A percentile compares a stretch with the other conserved stretches of the same genome.
phyloP scores from a whole-genome alignment of 2,888 invertebrate species.

The Drosophila neonasuta region DNA sequence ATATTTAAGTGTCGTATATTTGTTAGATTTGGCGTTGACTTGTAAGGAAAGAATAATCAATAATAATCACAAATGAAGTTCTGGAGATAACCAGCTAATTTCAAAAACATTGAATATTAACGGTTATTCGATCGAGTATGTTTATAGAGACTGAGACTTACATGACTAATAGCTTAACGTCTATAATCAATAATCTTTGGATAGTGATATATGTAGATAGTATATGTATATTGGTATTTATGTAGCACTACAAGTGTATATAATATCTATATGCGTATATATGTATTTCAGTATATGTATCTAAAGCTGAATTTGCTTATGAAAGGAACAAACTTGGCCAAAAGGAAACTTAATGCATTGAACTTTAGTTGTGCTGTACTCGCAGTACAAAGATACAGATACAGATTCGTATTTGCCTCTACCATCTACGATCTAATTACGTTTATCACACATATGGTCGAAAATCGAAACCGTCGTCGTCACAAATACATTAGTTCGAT shows the following conservation, averaged over 20 bases:
- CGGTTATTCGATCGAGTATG: slow-evolving; percentile 20
- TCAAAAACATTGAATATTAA: slow-evolving; percentile 17
- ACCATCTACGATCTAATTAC: slow-evolving; percentile 55
- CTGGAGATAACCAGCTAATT: slow-evolving; percentile 6
- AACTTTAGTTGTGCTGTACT: slow-evolving; percentile 53
- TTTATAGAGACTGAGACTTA: slow-evolving; percentile 22
- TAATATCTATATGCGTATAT: slow-evolving; percentile 8
- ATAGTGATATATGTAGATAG: slow-evolving; percentile 41
- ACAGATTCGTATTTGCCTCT: slow-evolving; percentile 32
- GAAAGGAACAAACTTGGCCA: slow-evolving; percentile 72
- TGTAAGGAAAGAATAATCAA: slow-evolving; percentile 13
- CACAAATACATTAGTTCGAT: slow-evolving; percentile 34
- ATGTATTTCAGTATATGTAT: slow-evolving; percentile 37
- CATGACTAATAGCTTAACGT: slow-evolving; percentile 43
- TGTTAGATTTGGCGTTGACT: slow-evolving; percentile 53
- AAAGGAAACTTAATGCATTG: slow-evolving; percentile 69
- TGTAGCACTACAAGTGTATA: slow-evolving; percentile 20
- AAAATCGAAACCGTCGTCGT: slow-evolving; percentile 63
- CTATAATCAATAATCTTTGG: slow-evolving; percentile 45
- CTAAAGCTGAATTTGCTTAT: slow-evolving; percentile 59
- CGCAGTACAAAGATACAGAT: slow-evolving; percentile 36
- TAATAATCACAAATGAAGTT: slow-evolving; percentile 10
- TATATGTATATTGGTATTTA: slow-evolving; percentile 8
- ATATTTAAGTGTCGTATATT: slow-evolving; percentile 15
- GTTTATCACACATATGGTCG: slow-evolving; percentile 74